Conservation (phyloP, 2,888 invertebrate species). For the Maniola hyperantus region DNA sequence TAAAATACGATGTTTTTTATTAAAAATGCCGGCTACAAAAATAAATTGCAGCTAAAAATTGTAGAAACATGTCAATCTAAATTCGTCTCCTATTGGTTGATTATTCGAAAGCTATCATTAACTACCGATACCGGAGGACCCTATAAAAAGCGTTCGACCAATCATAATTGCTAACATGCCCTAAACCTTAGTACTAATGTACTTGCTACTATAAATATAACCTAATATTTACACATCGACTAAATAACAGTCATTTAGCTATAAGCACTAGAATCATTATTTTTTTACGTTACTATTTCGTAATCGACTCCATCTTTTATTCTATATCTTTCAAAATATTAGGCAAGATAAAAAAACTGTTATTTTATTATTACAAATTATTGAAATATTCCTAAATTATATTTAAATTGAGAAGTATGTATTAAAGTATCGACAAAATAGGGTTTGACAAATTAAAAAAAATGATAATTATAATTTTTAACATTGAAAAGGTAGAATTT, state of each 20-base stretch:
- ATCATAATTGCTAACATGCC: constrained; percentile 78
- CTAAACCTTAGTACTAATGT: constrained; percentile 63
- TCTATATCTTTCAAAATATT: neutral
- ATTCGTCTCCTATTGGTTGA: constrained; percentile 3
- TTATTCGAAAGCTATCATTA: constrained; percentile 15
- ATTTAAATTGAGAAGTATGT: neutral
- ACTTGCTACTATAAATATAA: constrained; percentile 67
- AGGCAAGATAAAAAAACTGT: constrained; percentile 7
- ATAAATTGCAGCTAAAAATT: neutral
- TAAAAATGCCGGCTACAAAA: neutral
- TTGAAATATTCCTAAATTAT: neutral
- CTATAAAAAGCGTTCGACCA: constrained; percentile 67
- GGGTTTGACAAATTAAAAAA: neutral
- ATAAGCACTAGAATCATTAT: constrained; percentile 38
- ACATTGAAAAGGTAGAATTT: constrained; percentile 5
- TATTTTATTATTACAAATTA: neutral
- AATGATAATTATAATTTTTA: neutral
- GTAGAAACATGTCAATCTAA: neutral
- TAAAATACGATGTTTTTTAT: too few species aligned
- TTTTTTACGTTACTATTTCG: constrained; percentile 20
- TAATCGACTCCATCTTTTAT: constrained; percentile 17
- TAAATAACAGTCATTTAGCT: constrained; percentile 68
- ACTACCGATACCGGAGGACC: constrained; percentile 40
- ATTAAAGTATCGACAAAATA: neutral
- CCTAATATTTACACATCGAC: constrained; percentile 77